Evolutionary conservation across 23 tunicate genomes (phyloP).

Genomic region (Halocynthia aurantium): DNA sequence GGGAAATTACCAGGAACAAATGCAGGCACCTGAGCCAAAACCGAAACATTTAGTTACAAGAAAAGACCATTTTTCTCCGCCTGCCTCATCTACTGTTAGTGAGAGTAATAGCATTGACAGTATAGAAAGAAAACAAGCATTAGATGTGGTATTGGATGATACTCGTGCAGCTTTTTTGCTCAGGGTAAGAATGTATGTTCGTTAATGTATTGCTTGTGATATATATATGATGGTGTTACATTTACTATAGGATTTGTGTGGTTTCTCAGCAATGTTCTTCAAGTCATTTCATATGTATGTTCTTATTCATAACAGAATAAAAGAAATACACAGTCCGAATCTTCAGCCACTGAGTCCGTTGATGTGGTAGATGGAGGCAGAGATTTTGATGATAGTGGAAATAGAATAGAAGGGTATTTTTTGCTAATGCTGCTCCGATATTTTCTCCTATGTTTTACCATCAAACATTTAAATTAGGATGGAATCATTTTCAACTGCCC

Average conservation of each 20-base stretch:
- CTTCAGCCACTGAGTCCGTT: background rate
- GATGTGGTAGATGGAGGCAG: slow-evolving; percentile 1
- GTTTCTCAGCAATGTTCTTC: too few relatives aligned
- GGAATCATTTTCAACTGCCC: too few relatives aligned
- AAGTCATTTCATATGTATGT: too few relatives aligned
- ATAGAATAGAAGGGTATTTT: background rate
- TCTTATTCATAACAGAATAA: too few relatives aligned
- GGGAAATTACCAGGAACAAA: too few relatives aligned
- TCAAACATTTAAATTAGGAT: too few relatives aligned
- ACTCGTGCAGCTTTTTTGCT: slow-evolving; percentile 3
- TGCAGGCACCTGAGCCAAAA: too few relatives aligned
- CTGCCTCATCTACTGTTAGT: slow-evolving; percentile 14
- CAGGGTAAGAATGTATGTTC: background rate
- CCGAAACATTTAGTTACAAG: too few relatives aligned
- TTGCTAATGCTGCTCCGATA: background rate
- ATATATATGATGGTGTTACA: too few relatives aligned
- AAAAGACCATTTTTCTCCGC: background rate
- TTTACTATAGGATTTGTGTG: too few relatives aligned
- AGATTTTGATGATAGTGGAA: background rate
- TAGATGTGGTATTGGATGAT: slow-evolving; percentile 17
- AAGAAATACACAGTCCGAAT: background rate
- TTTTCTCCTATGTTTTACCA: background rate
- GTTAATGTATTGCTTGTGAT: too few relatives aligned
- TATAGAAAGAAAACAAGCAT: background rate
- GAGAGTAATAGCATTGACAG: slow-evolving; percentile 6